Base-by-base conservation (phyloP, 2,113 vertebrate genomes). In the Dipodomys ordii region DNA sequence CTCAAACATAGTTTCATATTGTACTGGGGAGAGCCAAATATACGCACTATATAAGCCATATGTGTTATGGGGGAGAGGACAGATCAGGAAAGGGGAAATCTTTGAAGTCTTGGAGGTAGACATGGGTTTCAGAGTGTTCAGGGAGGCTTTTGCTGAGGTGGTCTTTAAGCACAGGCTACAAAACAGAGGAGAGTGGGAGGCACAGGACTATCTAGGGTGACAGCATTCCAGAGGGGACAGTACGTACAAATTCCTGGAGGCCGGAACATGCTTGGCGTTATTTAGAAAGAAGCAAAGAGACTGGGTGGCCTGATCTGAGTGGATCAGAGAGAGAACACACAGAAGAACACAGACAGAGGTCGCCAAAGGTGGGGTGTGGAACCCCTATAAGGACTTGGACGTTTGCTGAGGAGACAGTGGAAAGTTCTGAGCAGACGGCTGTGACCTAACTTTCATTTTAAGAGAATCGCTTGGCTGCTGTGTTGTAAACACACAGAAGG, bases 221-320 rank as follows among this genome's bases (percentile, higher is more conserved):
- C 69, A 73, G 39, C 72, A 62, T 87, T 90, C 78, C 68, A 83
- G 46, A 39, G 71, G 9, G 35, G 32, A n/a, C 35, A 44, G 35
- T 60, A 90, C 91, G n/a, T 35, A n/a, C 67, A 67, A 84, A 64
- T 72, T 83, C 71, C 88, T 35, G 30, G 62, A 87, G 69, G 30
- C 87, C 57, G 68, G 28, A 62, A 68, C 60, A 73, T 87, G 27
- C 53, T 69, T 87, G 44, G 49, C 3, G 0, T 73, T 28, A 74
- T 39, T 79, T 30, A 86, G 83, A 60, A 28, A 89, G 44, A 68
- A 80, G 49, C 88, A 76, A 67, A 64, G 78, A 84, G 77, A 25
- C 27, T 7, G 39, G 53, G 4, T 44, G 25, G 46, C 44, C 27
- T 90, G 32, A 2, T 4, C 4, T 28, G 69, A 90, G 11, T 49